A percentile compares a stretch with the other conserved stretches of the same genome.
phyloP scores from a whole-genome alignment of 1,140 invertebrate species.

The Papilio polyxenes region DNA sequence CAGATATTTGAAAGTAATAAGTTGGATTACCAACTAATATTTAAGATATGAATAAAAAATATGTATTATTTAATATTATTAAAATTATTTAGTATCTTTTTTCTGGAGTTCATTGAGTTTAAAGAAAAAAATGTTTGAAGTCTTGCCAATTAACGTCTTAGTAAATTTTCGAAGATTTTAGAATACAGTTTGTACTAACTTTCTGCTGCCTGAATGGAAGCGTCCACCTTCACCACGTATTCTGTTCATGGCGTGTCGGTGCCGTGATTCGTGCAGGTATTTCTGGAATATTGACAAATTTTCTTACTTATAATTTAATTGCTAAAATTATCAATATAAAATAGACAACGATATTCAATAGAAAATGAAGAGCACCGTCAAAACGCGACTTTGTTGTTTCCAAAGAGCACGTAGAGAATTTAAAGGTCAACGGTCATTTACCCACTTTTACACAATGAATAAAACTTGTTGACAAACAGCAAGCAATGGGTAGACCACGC shows the following conservation, averaged over 20 bases:
- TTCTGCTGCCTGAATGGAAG: conserved; percentile 89
- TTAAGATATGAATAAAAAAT: no score
- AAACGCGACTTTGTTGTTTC: not conserved
- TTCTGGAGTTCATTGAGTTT: no score
- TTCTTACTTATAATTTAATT: not conserved
- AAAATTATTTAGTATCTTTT: no score
- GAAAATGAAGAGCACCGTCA: no score
- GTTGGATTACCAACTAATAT: no score
- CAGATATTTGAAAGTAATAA: no score
- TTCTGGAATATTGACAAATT: conserved; percentile 85
- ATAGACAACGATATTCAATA: no score
- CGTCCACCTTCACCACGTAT: conserved; percentile 97
- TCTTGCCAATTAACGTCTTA: no score
- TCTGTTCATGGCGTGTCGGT: conserved; percentile 98
- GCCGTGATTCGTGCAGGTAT: conserved; percentile 99
- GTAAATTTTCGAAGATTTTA: not conserved
- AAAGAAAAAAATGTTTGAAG: no score
- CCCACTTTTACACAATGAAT: not conserved
- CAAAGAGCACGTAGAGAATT: not conserved
- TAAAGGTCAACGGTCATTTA: conserved; percentile 17
- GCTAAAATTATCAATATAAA: not conserved
- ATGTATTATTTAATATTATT: no score
- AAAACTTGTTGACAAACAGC: no score
- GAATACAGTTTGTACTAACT: conserved; percentile 56
- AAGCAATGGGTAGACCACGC: no score